These are phyloP conservation scores for Dexiosoma caninum DNA, from an alignment of 2,888 invertebrate species.

Conservation along the genomic window DNA sequence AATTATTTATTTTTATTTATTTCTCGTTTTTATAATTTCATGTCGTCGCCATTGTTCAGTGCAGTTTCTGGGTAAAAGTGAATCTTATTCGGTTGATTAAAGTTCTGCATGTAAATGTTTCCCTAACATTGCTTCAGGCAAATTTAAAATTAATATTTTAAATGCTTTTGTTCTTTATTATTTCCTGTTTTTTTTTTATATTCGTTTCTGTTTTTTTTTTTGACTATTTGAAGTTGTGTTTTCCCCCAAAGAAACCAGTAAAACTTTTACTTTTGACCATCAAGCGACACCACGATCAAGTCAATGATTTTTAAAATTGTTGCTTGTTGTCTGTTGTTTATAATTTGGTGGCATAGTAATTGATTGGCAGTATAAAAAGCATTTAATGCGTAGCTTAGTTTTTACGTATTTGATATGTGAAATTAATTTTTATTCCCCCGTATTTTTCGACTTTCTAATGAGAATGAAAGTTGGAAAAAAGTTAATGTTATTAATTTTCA, in stretches of 20 bases:
- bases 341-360: neutral
- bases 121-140: neutral
- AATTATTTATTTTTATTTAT: constrained; percentile 21
- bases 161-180: constrained; percentile 17
- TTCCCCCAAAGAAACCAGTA: neutral
- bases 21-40: neutral
- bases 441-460: constrained; percentile 14
- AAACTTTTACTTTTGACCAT: constrained; percentile 52
- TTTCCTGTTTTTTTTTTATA: neutral
- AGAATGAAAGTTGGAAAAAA: constrained; percentile 32
- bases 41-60: neutral
- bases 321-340: neutral
- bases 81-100: neutral
- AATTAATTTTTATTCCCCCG: neutral
- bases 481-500: too few relatives aligned
- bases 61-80: neutral
- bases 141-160: constrained; percentile 39
- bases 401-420: neutral
- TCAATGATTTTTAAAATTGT: constrained; percentile 22
- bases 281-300: constrained; percentile 1
- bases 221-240: neutral
- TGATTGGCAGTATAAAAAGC: neutral
- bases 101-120: constrained; percentile 18
- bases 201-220: neutral
- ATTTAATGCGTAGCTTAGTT: neutral